Conservation (phyloP, 2,113 vertebrate genomes). For the Elachura formosa region DNA sequence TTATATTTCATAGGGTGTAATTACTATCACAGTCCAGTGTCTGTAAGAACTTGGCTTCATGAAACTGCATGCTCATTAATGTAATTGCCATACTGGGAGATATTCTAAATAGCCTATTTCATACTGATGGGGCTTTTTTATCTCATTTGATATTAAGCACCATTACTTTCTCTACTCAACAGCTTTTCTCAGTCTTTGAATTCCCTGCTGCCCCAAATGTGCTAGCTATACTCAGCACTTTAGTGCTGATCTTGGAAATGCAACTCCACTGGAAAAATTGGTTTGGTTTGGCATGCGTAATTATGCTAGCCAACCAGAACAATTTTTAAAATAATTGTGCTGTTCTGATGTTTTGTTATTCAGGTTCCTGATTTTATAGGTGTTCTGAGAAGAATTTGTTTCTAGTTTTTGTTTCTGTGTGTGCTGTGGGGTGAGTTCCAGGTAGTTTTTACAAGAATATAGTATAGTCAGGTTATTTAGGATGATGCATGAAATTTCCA, state of each 20-base stretch:
- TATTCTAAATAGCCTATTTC: conserved; percentile 31
- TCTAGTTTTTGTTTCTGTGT: background rate
- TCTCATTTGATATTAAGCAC: conserved; percentile 14
- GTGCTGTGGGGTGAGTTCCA: background rate
- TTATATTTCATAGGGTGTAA: background rate
- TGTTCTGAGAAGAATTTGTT: background rate
- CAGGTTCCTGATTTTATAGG: background rate
- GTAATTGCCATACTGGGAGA: background rate
- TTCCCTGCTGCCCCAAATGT: background rate
- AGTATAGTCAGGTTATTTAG: background rate
- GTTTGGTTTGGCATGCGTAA: background rate
- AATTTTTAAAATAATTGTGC: background rate
- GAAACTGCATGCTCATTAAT: background rate
- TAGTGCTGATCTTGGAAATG: background rate
- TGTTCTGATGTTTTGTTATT: background rate
- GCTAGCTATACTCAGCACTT: background rate
- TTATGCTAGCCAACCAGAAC: background rate
- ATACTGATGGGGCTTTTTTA: background rate
- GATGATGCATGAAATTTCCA: background rate
- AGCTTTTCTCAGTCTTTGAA: background rate
- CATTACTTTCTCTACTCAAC: background rate
- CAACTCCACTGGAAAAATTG: background rate
- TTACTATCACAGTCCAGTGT: background rate
- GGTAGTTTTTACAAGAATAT: background rate
- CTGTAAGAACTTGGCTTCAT: background rate